Evolutionary conservation across 2,888 invertebrate species (phyloP).

Genomic region (Agrilus cyanescens): DNA sequence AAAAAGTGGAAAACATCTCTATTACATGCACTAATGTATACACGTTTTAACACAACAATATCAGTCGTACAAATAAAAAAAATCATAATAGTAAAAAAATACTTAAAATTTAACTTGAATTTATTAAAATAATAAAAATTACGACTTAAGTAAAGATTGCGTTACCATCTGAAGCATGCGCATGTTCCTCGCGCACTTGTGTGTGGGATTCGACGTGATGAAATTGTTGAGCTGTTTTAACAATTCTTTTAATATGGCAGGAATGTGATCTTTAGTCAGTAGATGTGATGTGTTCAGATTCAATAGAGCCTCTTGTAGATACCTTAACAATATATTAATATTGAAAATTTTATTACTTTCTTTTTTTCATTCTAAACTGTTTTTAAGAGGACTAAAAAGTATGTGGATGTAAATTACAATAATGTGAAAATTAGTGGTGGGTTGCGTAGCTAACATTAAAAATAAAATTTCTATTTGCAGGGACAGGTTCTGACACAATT

Average conservation of each 20-base stretch:
- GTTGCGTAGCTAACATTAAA: too few relatives aligned
- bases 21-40: too few relatives aligned
- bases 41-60: too few relatives aligned
- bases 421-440: too few relatives aligned
- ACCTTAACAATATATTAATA: slow-evolving; percentile 42
- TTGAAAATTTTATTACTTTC: too few relatives aligned
- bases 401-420: too few relatives aligned
- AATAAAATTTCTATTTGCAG: too few relatives aligned
- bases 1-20: too few relatives aligned
- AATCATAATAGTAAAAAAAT: too few relatives aligned
- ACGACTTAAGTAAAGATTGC: slow-evolving; percentile 24
- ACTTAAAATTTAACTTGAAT: not conserved
- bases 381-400: too few relatives aligned
- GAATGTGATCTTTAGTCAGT: slow-evolving; percentile 73
- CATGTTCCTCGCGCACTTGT: slow-evolving; percentile 51
- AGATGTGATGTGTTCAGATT: slow-evolving; percentile 66
- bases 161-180: slow-evolving; percentile 64
- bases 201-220: slow-evolving; percentile 52
- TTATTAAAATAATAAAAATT: not conserved
- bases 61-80: not conserved
- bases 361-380: too few relatives aligned
- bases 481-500: too few relatives aligned
- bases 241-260: slow-evolving; percentile 62
- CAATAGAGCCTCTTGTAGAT: slow-evolving; percentile 76
- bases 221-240: slow-evolving; percentile 62